These are phyloP conservation scores for Somateria mollissima DNA, from an alignment of 2,797 vertebrate genomes.

Conservation along the genomic window DNA sequence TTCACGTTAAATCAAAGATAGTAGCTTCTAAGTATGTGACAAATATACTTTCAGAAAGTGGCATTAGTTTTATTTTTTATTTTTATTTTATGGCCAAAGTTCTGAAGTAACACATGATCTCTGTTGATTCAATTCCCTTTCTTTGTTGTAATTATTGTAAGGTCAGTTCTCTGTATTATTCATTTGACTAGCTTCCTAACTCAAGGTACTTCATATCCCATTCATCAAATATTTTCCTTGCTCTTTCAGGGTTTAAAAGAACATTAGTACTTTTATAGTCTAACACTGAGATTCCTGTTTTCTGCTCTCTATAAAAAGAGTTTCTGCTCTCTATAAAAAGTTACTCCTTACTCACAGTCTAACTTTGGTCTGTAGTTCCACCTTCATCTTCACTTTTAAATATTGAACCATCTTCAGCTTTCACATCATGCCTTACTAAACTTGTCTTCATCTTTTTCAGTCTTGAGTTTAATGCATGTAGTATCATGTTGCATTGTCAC, in stretches of 20 bases:
- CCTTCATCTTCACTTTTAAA: neutral
- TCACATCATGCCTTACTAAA: neutral
- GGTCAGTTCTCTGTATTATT: neutral
- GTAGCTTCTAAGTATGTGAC: neutral
- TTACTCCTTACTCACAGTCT: neutral
- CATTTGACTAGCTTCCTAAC: neutral
- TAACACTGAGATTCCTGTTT: neutral
- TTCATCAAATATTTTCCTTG: neutral
- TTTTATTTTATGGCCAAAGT: accelerated
- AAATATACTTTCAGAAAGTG: neutral
- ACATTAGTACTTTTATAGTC: accelerated
- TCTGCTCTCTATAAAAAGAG: neutral
- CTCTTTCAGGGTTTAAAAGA: neutral
- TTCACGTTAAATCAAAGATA: neutral
- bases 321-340: neutral
- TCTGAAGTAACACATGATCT: neutral
- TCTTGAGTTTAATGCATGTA: neutral
- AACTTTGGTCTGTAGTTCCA: neutral
- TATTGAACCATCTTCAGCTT: neutral
- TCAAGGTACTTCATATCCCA: neutral
- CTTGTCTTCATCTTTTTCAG: neutral
- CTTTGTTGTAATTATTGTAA: neutral
- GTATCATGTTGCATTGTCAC: neutral
- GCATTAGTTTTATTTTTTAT: too few species aligned
- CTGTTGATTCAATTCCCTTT: neutral